Percentiles rank a stretch among this genome's conserved stretches.
These are phyloP conservation scores for Pseudomyrmex pallidus DNA, from an alignment of 1,140 invertebrate species.

Conservation along the genomic window DNA sequence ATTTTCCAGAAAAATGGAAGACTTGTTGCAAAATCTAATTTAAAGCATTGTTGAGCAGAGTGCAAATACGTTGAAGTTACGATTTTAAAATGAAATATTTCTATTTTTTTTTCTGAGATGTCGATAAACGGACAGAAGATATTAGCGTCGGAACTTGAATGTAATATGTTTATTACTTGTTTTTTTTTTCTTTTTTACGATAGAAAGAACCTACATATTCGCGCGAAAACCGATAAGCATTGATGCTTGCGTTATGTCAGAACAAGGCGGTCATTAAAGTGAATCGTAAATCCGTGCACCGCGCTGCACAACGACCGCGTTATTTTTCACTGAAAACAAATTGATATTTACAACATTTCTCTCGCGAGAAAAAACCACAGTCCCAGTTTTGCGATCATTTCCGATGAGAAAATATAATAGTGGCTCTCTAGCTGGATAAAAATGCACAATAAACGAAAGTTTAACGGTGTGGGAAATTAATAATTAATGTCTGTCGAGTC, in stretches of 20 bases:
- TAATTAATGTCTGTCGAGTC: too few species aligned
- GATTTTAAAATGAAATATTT: background rate
- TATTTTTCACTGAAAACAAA: constrained; percentile 64
- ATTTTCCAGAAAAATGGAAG: constrained; percentile 8
- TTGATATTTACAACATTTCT: constrained; percentile 70
- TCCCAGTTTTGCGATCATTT: constrained; percentile 25
- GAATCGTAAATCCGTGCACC: constrained; percentile 62
- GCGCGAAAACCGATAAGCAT: constrained; percentile 45
- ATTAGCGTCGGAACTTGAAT: background rate
- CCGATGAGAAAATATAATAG: background rate
- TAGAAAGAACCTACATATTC: background rate
- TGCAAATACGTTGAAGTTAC: background rate
- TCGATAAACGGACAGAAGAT: background rate
- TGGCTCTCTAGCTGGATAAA: background rate
- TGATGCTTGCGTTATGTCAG: constrained; percentile 70
- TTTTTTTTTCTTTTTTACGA: background rate
- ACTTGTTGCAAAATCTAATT: background rate
- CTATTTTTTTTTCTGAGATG: background rate
- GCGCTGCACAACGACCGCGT: constrained; percentile 58
- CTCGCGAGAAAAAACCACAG: constrained; percentile 31
- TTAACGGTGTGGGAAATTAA: too few species aligned
- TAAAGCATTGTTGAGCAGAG: background rate
- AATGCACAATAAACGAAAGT: background rate
- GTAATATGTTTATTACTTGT: background rate
- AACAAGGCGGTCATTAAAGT: constrained; percentile 62